phyloP scores from a whole-genome alignment of 2,888 invertebrate species.

The Hyles lineata region DNA sequence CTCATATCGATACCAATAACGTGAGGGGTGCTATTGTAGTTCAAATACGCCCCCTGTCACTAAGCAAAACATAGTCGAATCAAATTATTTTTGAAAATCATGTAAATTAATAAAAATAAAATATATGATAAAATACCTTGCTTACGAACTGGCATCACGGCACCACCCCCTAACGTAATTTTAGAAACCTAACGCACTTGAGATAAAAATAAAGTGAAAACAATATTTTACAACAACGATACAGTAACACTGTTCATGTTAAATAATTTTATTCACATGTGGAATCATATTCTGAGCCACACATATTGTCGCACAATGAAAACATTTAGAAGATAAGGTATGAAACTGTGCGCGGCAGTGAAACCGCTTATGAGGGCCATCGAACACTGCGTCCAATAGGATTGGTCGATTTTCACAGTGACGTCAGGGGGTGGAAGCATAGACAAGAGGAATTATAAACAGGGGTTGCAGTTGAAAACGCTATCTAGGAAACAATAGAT shows the following conservation, averaged over 20 bases:
- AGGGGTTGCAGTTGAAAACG: conserved; percentile 59
- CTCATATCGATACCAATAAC: conserved; percentile 60
- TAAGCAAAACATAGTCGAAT: conserved; percentile 33
- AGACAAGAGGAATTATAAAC: conserved; percentile 71
- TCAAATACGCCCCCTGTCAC: conserved; percentile 52
- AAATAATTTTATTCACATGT: conserved; percentile 70
- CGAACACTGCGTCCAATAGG: conserved; percentile 81
- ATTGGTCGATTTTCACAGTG: conserved; percentile 87
- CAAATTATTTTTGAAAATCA: neutral
- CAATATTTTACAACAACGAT: conserved; percentile 65
- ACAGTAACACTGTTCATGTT: conserved; percentile 65
- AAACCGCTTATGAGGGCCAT: conserved; percentile 72
- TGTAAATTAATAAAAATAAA: neutral
- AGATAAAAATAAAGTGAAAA: conserved; percentile 66
- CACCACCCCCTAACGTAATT: conserved; percentile 81
- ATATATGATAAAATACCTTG: conserved; percentile 85
- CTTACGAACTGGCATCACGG: conserved; percentile 90
- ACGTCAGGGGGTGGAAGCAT: conserved; percentile 85
- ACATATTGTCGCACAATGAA: conserved; percentile 74
- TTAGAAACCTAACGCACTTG: conserved; percentile 70
- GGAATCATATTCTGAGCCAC: conserved; percentile 66
- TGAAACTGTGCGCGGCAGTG: conserved; percentile 71
- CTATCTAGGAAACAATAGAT: neutral
- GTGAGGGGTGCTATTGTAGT: conserved; percentile 57
- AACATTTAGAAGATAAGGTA: conserved; percentile 75